Evolutionary conservation across 2,797 vertebrate genomes (phyloP).

Genomic region (Amblyraja radiata): DNA sequence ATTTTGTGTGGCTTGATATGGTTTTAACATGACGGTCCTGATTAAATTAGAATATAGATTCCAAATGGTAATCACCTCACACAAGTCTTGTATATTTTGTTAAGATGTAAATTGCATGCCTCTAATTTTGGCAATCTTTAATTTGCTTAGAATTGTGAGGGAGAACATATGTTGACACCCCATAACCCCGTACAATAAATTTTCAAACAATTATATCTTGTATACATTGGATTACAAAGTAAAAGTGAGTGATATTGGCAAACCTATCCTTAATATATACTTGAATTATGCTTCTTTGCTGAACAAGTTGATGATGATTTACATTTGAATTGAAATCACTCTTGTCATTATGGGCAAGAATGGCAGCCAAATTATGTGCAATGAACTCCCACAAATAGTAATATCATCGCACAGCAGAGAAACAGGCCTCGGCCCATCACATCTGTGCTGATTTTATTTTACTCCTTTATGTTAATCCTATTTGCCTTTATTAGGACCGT

Average conservation of each 20-base stretch:
- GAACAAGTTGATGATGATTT: not conserved
- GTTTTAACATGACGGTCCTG: too few species aligned
- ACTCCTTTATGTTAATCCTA: too few species aligned
- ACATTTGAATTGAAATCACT: not conserved
- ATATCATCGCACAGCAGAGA: too few species aligned
- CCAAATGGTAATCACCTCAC: not conserved
- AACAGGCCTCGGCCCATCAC: too few species aligned
- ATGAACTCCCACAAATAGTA: not conserved
- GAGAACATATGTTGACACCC: not conserved
- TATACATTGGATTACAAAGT: not conserved
- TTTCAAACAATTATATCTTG: not conserved
- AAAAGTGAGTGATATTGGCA: not conserved
- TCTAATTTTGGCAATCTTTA: not conserved
- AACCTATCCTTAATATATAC: not conserved
- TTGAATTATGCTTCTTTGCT: too few species aligned
- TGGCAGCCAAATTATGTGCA: not conserved
- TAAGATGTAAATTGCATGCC: not conserved
- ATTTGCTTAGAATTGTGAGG: not conserved
- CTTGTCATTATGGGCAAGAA: not conserved
- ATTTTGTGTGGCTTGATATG: too few species aligned
- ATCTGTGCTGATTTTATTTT: too few species aligned
- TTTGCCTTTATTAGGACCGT: too few species aligned
- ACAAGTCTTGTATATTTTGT: not conserved
- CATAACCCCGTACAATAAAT: not conserved
- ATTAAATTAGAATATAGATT: too few species aligned